These are phyloP conservation scores for Picus viridis DNA, from an alignment of 2,797 vertebrate genomes.

Conservation along the genomic window DNA sequence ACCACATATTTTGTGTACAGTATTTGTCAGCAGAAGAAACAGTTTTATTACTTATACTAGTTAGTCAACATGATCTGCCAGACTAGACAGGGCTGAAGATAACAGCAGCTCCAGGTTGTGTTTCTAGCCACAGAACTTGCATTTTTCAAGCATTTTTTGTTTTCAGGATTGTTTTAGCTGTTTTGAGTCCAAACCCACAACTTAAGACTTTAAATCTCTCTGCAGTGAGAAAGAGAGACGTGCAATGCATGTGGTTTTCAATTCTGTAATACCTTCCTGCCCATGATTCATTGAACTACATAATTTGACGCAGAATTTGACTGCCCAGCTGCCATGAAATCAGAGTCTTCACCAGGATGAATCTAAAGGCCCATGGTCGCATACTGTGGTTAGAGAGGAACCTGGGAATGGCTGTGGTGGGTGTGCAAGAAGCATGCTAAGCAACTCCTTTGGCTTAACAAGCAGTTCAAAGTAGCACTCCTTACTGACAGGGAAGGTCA, in stretches of 20 bases:
- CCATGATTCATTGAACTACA: neutral
- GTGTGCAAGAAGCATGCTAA: slow-evolving; percentile 7
- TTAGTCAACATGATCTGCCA: neutral
- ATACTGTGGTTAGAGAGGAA: neutral
- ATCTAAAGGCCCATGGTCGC: neutral
- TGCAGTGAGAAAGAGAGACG: neutral
- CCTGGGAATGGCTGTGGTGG: rapidly evolving
- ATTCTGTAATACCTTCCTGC: neutral
- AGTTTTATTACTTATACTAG: neutral
- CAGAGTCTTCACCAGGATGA: neutral
- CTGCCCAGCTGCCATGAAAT: neutral
- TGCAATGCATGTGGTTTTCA: neutral
- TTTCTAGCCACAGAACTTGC: neutral
- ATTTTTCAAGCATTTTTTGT: neutral
- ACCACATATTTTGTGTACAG: neutral
- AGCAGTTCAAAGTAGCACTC: slow-evolving; percentile 8
- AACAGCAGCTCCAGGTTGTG: neutral
- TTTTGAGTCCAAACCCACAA: neutral
- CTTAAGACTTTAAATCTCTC: neutral
- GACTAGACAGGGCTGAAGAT: neutral
- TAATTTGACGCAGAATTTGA: neutral
- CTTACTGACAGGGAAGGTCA: neutral
- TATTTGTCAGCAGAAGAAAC: neutral
- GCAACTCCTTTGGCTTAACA: slow-evolving; percentile 16
- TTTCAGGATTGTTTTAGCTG: neutral